phyloP scores from a whole-genome alignment of 2,888 invertebrate species.

The Lysandra bellargus region DNA sequence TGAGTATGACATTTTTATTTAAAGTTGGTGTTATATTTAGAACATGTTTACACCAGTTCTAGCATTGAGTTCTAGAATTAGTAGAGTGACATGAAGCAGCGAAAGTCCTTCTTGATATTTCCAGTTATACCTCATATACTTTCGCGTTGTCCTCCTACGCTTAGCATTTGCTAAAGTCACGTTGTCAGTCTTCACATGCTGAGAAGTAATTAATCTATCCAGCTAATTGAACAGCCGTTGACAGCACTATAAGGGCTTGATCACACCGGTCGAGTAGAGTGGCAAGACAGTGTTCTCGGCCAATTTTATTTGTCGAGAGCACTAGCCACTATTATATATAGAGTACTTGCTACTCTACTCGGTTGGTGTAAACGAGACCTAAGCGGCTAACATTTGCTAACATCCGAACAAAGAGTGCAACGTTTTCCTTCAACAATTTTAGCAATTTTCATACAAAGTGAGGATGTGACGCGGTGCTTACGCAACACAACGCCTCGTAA shows the following conservation, averaged over 20 bases:
- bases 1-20: too few species aligned
- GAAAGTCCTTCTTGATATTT: too few species aligned
- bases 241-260: too few species aligned
- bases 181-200: background rate
- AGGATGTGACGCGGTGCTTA: constrained; percentile 7
- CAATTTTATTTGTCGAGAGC: too few species aligned
- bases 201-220: background rate
- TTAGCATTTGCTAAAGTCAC: background rate
- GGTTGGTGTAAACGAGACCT: background rate
- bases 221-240: background rate
- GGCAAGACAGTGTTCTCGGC: too few species aligned
- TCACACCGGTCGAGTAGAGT: too few species aligned
- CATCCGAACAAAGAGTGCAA: constrained; percentile 15
- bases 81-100: too few species aligned
- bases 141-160: background rate
- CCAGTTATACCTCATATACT: background rate
- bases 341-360: too few species aligned
- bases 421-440: constrained; percentile 23
- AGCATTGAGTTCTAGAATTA: too few species aligned
- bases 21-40: too few species aligned
- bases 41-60: too few species aligned
- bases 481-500: background rate
- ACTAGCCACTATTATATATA: too few species aligned
- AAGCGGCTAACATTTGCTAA: background rate
- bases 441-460: constrained; percentile 30